These are phyloP conservation scores for Trididemnum nubilum DNA, from an alignment of 23 tunicate genomes.

Conservation along the genomic window DNA sequence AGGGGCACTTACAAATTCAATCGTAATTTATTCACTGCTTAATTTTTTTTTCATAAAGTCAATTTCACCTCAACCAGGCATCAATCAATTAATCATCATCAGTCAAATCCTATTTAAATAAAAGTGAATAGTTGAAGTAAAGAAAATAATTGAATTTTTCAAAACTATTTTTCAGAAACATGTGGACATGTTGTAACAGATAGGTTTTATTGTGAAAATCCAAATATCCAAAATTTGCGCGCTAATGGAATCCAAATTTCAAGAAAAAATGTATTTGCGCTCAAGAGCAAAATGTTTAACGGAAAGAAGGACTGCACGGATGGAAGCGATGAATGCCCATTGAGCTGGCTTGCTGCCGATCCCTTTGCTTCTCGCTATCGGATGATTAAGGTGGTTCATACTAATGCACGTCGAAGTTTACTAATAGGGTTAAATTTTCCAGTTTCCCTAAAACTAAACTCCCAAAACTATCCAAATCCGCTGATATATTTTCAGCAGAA, in stretches of 20 bases:
- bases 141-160: no score
- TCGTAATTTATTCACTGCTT: no score
- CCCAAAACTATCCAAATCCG: no score
- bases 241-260: background rate
- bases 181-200: conserved; percentile 20
- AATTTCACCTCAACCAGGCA: no score
- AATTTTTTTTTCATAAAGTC: no score
- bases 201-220: conserved; percentile 77
- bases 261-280: conserved; percentile 43
- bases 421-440: background rate
- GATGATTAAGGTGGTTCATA: conserved; percentile 59
- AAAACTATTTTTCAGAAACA: conserved; percentile 26
- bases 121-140: no score
- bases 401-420: background rate
- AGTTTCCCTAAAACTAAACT: no score
- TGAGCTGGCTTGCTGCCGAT: conserved; percentile 44
- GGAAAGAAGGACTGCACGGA: conserved; percentile 67
- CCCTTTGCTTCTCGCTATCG: conserved; percentile 53
- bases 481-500: no score
- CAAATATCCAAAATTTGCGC: background rate
- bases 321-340: conserved; percentile 90
- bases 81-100: no score
- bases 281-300: conserved; percentile 31
- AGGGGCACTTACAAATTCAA: no score
- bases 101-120: no score